phyloP scores from a whole-genome alignment of 2,888 invertebrate species.

The Euphydryas editha region DNA sequence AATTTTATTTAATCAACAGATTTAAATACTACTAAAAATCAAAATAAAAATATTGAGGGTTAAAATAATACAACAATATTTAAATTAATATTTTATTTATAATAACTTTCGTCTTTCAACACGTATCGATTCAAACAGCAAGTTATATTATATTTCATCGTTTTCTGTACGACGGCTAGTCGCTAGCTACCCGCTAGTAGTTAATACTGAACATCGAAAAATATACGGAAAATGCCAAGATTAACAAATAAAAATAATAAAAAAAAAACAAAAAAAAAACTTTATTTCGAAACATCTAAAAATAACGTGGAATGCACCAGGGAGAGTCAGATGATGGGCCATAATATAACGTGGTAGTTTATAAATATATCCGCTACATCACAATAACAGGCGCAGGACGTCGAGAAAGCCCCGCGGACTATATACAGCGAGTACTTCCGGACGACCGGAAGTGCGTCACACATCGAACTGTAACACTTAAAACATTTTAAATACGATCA shows the following conservation, averaged over 20 bases:
- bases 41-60: background rate
- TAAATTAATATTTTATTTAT: constrained; percentile 69
- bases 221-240: constrained; percentile 50
- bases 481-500: constrained; percentile 5
- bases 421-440: constrained; percentile 42
- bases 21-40: no score
- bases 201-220: constrained; percentile 43
- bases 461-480: constrained; percentile 30
- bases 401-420: constrained; percentile 32
- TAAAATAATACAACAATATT: constrained; percentile 53
- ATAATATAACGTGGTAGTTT: constrained; percentile 46
- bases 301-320: constrained; percentile 78
- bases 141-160: constrained; percentile 47
- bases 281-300: constrained; percentile 53
- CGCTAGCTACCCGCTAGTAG: constrained; percentile 7
- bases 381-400: constrained; percentile 40
- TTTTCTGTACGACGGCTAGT: constrained; percentile 30
- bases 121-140: constrained; percentile 71
- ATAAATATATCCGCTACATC: constrained; percentile 35
- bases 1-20: no score
- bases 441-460: no score
- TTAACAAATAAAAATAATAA: constrained; percentile 22
- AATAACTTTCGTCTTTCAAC: constrained; percentile 72
- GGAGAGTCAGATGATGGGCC: constrained; percentile 59
- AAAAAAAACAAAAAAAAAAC: constrained; percentile 43